These are phyloP conservation scores for Florisuga fusca DNA, from an alignment of 2,797 vertebrate species.

Conservation along the genomic window DNA sequence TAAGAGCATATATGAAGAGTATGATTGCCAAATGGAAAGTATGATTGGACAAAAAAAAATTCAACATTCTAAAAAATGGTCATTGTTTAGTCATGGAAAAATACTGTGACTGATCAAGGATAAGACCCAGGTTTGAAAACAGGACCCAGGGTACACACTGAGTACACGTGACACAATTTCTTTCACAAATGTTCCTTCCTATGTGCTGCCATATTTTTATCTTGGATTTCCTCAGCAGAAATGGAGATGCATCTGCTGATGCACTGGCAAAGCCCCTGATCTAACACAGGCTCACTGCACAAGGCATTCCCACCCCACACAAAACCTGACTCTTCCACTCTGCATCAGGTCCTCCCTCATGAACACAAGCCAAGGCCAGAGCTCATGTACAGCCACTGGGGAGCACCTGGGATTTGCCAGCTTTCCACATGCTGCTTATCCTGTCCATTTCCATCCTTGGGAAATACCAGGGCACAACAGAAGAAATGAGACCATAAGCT, in stretches of 20 bases:
- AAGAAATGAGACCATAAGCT: neutral
- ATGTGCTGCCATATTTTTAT: neutral
- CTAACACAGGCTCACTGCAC: neutral
- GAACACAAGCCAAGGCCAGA: neutral
- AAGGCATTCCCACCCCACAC: neutral
- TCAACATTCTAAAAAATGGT: neutral
- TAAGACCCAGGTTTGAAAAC: neutral
- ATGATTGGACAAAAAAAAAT: too few relatives aligned
- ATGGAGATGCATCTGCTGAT: fast-evolving
- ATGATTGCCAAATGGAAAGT: neutral
- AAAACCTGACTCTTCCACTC: neutral
- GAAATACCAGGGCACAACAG: fast-evolving
- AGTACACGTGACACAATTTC: neutral
- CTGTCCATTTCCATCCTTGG: neutral
- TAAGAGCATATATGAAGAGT: too few relatives aligned
- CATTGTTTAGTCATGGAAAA: neutral
- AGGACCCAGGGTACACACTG: fast-evolving
- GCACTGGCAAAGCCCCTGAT: neutral
- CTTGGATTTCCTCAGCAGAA: neutral
- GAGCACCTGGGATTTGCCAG: neutral
- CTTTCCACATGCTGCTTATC: fast-evolving
- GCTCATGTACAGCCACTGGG: neutral
- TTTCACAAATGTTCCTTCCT: neutral
- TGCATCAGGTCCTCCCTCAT: fast-evolving
- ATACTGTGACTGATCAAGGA: neutral